Evolutionary conservation across 2,888 invertebrate species (phyloP).

Genomic region (Julus scandinavius): DNA sequence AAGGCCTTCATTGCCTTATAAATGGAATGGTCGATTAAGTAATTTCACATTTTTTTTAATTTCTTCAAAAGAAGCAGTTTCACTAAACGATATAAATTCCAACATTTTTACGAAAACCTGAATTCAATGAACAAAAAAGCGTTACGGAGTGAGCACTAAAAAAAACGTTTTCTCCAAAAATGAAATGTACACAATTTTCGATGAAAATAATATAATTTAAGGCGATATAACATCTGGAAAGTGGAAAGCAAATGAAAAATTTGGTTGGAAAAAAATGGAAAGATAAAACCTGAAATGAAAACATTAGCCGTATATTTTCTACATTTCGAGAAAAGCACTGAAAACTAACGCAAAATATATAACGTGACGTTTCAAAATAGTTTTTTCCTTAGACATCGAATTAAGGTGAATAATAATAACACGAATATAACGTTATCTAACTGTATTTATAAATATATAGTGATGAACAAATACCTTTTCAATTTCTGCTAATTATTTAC

Average conservation of each 20-base stretch:
- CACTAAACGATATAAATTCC: too few species aligned
- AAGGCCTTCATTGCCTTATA: too few species aligned
- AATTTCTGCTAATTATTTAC: conserved; percentile 24
- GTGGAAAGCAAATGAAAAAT: not conserved
- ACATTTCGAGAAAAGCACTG: not conserved
- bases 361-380: conserved; percentile 21
- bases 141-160: too few species aligned
- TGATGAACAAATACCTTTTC: not conserved
- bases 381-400: not conserved
- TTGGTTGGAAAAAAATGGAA: not conserved
- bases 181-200: not conserved
- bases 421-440: conserved; percentile 36
- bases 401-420: conserved; percentile 1
- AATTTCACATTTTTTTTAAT: too few species aligned
- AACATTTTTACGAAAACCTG: too few species aligned
- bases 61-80: too few species aligned
- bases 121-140: too few species aligned
- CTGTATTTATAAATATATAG: conserved; percentile 34
- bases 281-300: not conserved
- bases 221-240: not conserved
- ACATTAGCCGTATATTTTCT: not conserved
- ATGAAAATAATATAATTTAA: not conserved
- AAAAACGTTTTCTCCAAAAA: too few species aligned
- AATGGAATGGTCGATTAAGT: too few species aligned
- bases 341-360: not conserved